Base-by-base conservation (phyloP, 2,888 invertebrate species). In the Julus scandinavius region DNA sequence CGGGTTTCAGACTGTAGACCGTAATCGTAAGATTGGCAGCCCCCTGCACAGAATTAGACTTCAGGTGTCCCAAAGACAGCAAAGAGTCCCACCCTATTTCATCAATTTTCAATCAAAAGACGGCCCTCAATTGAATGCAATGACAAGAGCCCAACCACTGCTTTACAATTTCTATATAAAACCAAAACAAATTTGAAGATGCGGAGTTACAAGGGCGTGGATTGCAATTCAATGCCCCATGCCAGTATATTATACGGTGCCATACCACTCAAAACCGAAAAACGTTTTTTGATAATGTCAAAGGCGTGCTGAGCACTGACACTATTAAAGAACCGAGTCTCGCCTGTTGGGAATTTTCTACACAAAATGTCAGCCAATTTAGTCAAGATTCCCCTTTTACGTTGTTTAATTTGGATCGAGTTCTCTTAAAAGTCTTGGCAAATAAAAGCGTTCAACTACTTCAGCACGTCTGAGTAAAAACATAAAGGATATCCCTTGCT, bases 21-120 rank as follows among this genome's bases (percentile, higher is more conserved):
- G 38, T 80, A 80, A 80, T 80, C 80, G 38, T 15, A 80, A 72
- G 80, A 80, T 38, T 80, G 80, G 80, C 80, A 80, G 15, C 80
- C 38, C 80, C 80, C 80, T 80, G 80, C 38, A 1, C 3, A 5
- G 80, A 80, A 80, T 80, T 40, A 38, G 80, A 38, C 80, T 40
- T 80, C 80, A 80, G 80, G 80, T 80, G 80, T 80, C 80, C 80
- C 38, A 80, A 80, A 80, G 80, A 80, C 80, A 80, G 80, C 38
- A 40, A 80, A 80, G 80, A 80, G 80, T 80, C 80, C 80, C 80
- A 80, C 80, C 80, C 80, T 80, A 38, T 80, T 80, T 80, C 80
- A 80, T 80, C 80, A 80, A 80, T 80, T 80, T 80, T 80, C 80
- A 80, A 80, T 80, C 38, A 80, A 80, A 80, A 80, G 80, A 80